Percentiles rank a stretch among this genome's conserved stretches.
Evolutionary conservation across 1,140 invertebrate genomes (phyloP).

Genomic region (Colletes gigas): DNA sequence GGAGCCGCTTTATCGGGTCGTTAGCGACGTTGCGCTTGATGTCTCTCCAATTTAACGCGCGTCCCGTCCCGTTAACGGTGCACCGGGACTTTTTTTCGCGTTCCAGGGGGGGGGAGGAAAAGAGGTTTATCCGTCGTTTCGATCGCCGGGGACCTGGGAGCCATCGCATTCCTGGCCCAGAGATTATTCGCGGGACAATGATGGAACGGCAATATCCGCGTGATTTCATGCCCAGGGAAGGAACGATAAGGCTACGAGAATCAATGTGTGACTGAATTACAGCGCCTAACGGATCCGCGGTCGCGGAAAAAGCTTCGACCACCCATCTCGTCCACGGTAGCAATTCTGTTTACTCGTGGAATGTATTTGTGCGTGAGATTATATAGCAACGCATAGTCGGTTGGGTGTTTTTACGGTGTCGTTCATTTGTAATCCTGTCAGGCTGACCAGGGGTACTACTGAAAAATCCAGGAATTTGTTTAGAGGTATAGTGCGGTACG

Average conservation of each 20-base stretch:
- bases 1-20: constrained; percentile 45
- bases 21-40: constrained; percentile 49
- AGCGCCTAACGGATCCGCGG: too few species aligned
- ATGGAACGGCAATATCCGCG: neutral
- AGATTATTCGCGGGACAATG: neutral
- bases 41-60: constrained; percentile 28
- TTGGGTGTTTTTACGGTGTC: too few species aligned
- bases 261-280: neutral
- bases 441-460: too few species aligned
- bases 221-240: neutral
- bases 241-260: neutral
- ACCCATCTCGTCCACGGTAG: too few species aligned
- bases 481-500: too few species aligned
- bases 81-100: neutral
- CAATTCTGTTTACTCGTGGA: too few species aligned
- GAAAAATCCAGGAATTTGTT: too few species aligned
- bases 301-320: too few species aligned
- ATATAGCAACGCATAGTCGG: too few species aligned
- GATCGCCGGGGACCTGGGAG: neutral
- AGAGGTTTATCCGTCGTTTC: constrained; percentile 9
- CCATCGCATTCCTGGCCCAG: neutral
- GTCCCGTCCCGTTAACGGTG: constrained; percentile 12
- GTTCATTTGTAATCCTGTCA: too few species aligned
- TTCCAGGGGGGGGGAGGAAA: neutral
- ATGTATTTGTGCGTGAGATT: too few species aligned